phyloP scores from a whole-genome alignment of 2,888 invertebrate species.

The Troides helena region DNA sequence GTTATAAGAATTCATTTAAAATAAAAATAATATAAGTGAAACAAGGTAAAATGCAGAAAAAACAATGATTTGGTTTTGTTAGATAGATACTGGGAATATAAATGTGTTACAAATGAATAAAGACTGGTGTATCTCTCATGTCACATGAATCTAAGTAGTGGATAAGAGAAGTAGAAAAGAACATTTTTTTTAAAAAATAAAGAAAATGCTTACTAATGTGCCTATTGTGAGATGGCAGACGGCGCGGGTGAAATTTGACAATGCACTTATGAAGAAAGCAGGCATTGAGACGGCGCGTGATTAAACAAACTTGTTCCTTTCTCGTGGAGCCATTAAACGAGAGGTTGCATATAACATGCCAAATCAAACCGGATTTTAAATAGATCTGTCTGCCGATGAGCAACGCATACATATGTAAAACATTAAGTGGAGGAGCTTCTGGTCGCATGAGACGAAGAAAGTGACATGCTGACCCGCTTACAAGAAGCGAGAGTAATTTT shows the following conservation, averaged over 20 bases:
- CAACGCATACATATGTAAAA: slow-evolving; percentile 38
- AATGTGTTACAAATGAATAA: no score
- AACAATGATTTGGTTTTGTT: no score
- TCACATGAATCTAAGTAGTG: no score
- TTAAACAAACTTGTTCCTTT: slow-evolving; percentile 63
- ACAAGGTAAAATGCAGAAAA: no score
- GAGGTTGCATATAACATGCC: slow-evolving; percentile 40
- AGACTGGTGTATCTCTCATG: no score
- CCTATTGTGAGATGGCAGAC: slow-evolving; percentile 15
- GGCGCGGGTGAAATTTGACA: slow-evolving; percentile 68
- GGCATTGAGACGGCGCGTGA: slow-evolving; percentile 59
- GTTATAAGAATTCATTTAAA: no score
- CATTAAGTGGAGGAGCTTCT: slow-evolving; percentile 41
- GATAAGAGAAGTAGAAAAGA: background rate
- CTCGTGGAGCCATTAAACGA: slow-evolving; percentile 38
- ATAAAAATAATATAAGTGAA: no score
- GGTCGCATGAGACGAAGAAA: slow-evolving; percentile 58
- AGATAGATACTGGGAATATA: no score
- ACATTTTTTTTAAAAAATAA: background rate
- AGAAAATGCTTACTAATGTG: slow-evolving; percentile 7
- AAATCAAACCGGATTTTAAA: slow-evolving; percentile 39
- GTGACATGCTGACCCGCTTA: slow-evolving; percentile 67
- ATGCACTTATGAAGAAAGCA: slow-evolving; percentile 73
- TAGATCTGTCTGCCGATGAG: slow-evolving; percentile 12
- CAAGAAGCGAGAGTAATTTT: slow-evolving; percentile 60